Base-by-base conservation (phyloP, 2,797 vertebrate species). In the Ceryle rudis region DNA sequence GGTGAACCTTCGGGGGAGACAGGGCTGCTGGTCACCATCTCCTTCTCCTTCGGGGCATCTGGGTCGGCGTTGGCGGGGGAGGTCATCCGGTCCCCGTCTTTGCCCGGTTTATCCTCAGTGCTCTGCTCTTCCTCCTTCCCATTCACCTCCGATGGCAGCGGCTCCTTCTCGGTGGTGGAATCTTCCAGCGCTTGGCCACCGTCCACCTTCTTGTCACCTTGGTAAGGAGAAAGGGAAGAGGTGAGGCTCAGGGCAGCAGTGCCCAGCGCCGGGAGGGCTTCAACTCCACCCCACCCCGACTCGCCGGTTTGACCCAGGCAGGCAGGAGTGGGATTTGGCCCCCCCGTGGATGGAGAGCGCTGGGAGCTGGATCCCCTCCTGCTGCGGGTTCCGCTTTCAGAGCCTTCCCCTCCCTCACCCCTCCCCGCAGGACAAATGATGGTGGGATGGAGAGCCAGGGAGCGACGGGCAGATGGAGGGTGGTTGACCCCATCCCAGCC, bases 1-100 rank as follows among this genome's bases (percentile, higher is more conserved):
- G 99, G 99, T 0, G 99, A 99, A 18, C 99, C 99, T 73, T 99
- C 99, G 0, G 99, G 99, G 54, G 98, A 98, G 81, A 95, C 97
- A 1, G 98, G 98, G 60, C 97, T 97, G 7, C 98, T 98, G 88
- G 97, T 97, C 84, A 98, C 51, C 11, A 96, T 97, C 90, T 98
- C 98, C 97, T 98, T 98, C 95, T 98, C 98, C 90, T 98, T 98
- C 25, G 98, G 94, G 75, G 91, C 28, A 2, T 98, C 97, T 0
- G 83, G 81, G 19, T 98, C 98, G 0, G 98, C 29, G 5, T 98
- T 98, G 65, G 98, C 96, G 0, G 98, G 98, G 96, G 99, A 98
- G 23, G 98, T 98, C 9, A 99, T 98, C 72, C 98, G 98, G 75
- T 98, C 99, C 90, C 99, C 98, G 25, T 96, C 98, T 96, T 99